A percentile compares a stretch with the other conserved stretches of the same genome.
Evolutionary conservation across 2,888 invertebrate genomes (phyloP).

Genomic region (Drosophila antonietae): DNA sequence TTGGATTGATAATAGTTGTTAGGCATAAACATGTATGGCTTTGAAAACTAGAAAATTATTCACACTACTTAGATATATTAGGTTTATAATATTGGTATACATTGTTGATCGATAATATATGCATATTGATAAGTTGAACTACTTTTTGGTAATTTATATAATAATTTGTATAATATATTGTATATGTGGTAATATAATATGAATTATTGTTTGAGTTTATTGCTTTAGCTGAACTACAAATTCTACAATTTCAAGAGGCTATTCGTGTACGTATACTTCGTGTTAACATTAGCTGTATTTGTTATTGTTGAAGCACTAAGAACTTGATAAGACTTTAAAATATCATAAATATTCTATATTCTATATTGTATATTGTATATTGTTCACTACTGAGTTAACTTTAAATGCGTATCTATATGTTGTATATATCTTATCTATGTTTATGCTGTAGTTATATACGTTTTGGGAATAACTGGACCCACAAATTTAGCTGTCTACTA

Average conservation of each 20-base stretch:
- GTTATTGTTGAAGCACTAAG: slow-evolving; percentile 37
- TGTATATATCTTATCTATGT: slow-evolving; percentile 4
- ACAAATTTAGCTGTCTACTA: slow-evolving; percentile 56
- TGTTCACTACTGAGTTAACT: slow-evolving; percentile 36
- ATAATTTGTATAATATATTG: background rate
- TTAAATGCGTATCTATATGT: slow-evolving; percentile 25
- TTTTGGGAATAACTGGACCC: slow-evolving; percentile 58
- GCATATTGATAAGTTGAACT: background rate
- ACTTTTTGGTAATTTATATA: background rate
- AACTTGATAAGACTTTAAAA: slow-evolving; percentile 41
- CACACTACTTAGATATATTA: slow-evolving; percentile 14
- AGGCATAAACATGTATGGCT: slow-evolving; percentile 57
- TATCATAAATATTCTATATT: slow-evolving; percentile 27
- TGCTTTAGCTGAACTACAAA: slow-evolving; percentile 65
- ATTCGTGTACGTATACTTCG: slow-evolving; percentile 69
- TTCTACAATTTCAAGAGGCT: slow-evolving; percentile 64
- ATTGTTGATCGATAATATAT: slow-evolving; percentile 1
- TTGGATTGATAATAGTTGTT: slow-evolving; percentile 54
- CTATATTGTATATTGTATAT: slow-evolving; percentile 16
- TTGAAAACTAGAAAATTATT: slow-evolving; percentile 52
- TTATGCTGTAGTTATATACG: slow-evolving; percentile 25
- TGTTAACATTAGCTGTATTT: slow-evolving; percentile 42
- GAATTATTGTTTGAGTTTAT: slow-evolving; percentile 66
- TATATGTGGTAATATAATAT: background rate
- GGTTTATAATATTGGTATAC: slow-evolving; percentile 36